Conservation (phyloP, 2,797 vertebrate genomes). For the Tiaroga cobitis region DNA sequence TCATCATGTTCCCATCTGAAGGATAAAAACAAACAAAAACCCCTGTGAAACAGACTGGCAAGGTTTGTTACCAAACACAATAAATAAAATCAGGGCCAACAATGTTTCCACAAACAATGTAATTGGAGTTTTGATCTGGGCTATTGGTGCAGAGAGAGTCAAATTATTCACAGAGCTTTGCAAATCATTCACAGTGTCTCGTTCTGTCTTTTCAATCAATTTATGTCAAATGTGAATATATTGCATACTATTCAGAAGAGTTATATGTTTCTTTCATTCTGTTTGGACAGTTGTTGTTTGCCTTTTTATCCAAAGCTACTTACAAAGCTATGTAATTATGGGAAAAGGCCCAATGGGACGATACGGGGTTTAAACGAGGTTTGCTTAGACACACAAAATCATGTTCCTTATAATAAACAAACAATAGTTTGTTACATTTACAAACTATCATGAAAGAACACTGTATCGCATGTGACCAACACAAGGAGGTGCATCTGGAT, state of each 20-base stretch:
- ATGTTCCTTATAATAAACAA: conserved; percentile 31
- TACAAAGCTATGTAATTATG: neutral
- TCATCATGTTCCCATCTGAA: conserved; percentile 42
- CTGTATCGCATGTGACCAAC: neutral
- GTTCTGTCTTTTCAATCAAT: conserved; percentile 3
- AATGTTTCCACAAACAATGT: conserved; percentile 53
- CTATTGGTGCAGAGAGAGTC: conserved; percentile 33
- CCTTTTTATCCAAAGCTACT: neutral
- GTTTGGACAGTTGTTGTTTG: conserved; percentile 25
- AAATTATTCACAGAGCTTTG: conserved; percentile 44
- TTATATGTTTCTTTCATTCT: conserved; percentile 9
- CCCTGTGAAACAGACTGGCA: conserved; percentile 37
- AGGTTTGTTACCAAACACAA: conserved; percentile 48
- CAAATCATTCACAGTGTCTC: conserved; percentile 18
- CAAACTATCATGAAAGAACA: conserved; percentile 3
- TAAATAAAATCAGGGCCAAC: conserved; percentile 47
- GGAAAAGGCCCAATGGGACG: neutral
- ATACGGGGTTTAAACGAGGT: neutral
- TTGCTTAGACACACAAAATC: conserved; percentile 1
- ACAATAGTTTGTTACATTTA: conserved; percentile 26
- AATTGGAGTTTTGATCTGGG: conserved; percentile 43
- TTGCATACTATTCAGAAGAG: neutral
- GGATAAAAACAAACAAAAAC: conserved; percentile 40
- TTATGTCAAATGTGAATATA: conserved; percentile 2
- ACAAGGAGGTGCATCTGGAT: neutral